Percentiles rank a stretch among this genome's conserved stretches.
phyloP scores from a whole-genome alignment of 2,888 invertebrate genomes.

The Hesperia comma region DNA sequence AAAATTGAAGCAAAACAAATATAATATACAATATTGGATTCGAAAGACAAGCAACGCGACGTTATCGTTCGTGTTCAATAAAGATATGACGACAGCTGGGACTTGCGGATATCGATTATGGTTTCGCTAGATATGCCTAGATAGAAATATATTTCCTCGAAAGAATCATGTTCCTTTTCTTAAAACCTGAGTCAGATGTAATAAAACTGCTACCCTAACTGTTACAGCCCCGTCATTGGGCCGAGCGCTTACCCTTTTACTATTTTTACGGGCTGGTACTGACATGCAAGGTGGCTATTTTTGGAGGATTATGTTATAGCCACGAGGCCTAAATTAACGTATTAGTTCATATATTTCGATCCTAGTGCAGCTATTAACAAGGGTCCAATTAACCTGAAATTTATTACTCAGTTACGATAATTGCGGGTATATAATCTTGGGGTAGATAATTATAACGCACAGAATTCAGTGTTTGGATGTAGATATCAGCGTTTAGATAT shows the following conservation, averaged over 20 bases:
- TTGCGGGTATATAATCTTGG: background rate
- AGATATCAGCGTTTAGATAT: too few species aligned
- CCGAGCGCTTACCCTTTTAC: conserved; percentile 22
- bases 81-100: conserved; percentile 36
- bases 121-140: conserved; percentile 25
- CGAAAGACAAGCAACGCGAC: conserved; percentile 33
- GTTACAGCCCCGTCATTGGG: conserved; percentile 30
- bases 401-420: conserved; percentile 13
- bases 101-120: conserved; percentile 35
- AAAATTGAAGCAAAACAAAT: conserved; percentile 49
- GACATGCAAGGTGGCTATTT: conserved; percentile 31
- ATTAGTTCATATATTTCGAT: conserved; percentile 21
- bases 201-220: conserved; percentile 35
- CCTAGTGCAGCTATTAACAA: conserved; percentile 13
- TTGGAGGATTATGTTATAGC: conserved; percentile 13
- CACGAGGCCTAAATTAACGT: conserved; percentile 28
- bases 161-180: conserved; percentile 35
- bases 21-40: conserved; percentile 37
- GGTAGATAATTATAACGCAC: too few species aligned
- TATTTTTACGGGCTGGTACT: conserved; percentile 28
- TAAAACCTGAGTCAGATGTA: conserved; percentile 35
- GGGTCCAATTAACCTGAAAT: conserved; percentile 18
- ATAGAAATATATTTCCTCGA: conserved; percentile 25
- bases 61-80: conserved; percentile 34
- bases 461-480: too few species aligned